Base-by-base conservation (phyloP, 2,797 vertebrate species). In the Peromyscus nudipes region DNA sequence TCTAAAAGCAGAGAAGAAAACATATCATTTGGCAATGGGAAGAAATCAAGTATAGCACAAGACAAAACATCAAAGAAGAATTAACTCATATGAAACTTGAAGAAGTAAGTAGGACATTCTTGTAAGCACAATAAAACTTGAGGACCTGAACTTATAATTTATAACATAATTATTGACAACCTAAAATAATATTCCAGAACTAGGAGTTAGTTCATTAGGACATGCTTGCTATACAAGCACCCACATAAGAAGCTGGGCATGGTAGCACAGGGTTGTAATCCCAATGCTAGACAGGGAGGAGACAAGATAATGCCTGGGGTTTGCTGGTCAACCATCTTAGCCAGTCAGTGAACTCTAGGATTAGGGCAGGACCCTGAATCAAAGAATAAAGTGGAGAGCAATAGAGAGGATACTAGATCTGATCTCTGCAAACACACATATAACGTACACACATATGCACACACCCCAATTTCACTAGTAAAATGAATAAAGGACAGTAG, bases 1-100 rank as follows among this genome's bases (percentile, higher is more conserved):
- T 92, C 23, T 16, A 75, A 84, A 94, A 69, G 37, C 27, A 85
- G 40, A 75, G 55, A 96, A 92, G 4, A 96, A 94, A 95, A 95
- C 17, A 40, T 23, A 6, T 9, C 2, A 73, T 79, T 89, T 91
- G 43, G 65, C 31, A 94, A 75, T 40, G 25, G 37, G 34, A 60
- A 93, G 52, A 93, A 95, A 96, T 89, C 46, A 94, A 90, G 23
- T n/a, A 76, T 0, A 90, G 31, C 37, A 96, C 14, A 82, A n/a
- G 49, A 91, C 3, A 97, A 21, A 96, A 62, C 23, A 8, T 46
- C 86, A 92, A 0, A 94, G 27, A 40, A 37, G 64, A 85, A 96
- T 52, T n/a, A 34, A 94, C 10, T 82, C 37, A 86, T 29, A 57
- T 80, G 46, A 87, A 76, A 81, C 52, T 40, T 95, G 27, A 93